These are phyloP conservation scores for Alosa sapidissima DNA, from an alignment of 2,797 vertebrate genomes.

Conservation along the genomic window DNA sequence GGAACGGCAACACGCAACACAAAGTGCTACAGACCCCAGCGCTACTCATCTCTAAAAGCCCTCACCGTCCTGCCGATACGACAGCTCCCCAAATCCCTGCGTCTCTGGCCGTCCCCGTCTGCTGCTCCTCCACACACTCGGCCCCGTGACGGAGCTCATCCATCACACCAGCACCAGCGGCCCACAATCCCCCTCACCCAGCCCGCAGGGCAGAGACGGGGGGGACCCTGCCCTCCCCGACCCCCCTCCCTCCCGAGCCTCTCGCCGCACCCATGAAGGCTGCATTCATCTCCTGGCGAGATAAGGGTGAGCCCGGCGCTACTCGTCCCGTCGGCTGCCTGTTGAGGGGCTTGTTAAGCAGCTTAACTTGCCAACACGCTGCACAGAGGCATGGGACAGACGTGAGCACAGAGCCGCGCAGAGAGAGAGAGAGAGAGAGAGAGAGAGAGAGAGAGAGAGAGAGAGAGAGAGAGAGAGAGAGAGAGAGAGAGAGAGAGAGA, in stretches of 20 bases:
- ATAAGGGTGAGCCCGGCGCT: neutral
- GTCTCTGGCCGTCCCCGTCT: neutral
- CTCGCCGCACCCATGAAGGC: neutral
- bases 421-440: neutral
- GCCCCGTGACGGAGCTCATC: neutral
- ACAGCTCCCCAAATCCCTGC: neutral
- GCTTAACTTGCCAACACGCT: slow-evolving; percentile 17
- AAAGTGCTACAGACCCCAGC: neutral
- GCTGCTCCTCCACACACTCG: neutral
- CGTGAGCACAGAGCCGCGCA: neutral
- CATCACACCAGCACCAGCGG: slow-evolving; percentile 1
- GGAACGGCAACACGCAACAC: neutral
- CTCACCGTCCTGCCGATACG: neutral
- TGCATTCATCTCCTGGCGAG: slow-evolving; percentile 5
- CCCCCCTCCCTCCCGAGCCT: neutral
- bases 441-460: neutral
- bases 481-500: neutral
- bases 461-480: neutral
- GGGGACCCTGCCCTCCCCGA: neutral
- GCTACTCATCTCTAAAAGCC: neutral
- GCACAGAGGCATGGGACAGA: neutral
- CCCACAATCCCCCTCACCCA: neutral
- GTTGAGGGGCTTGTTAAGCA: neutral
- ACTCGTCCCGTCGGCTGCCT: neutral
- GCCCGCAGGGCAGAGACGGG: neutral